Evolutionary conservation across 2,113 vertebrate species (phyloP), one percentile per base, ranked within the genome.

Genomic region (Etheostoma spectabile): DNA sequence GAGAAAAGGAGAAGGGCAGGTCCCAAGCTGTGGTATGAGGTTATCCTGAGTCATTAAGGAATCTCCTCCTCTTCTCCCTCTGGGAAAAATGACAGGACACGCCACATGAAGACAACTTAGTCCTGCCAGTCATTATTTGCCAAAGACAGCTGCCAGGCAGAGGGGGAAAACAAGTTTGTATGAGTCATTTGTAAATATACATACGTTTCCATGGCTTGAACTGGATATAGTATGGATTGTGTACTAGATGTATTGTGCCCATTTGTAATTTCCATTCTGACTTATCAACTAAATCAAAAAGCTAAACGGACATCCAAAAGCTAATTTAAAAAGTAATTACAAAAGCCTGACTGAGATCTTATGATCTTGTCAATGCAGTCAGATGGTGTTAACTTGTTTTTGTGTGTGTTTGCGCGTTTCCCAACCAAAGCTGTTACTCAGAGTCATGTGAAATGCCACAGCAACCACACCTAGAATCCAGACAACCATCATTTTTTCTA

Each of bases 81-180:
- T 89, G 87, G 89, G 91, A 92, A 92, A 86, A 71, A 35, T 90
- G 82, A 91, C 75, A 77, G 38, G 11, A 45, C 22, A 14, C 1
- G 2, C 80, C 84, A 72, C 79, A 81, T 75, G 70, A 85, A 80
- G 68, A 79, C 49, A 59, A 35, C 46, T 79, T 71, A 52, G 42
- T 6, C 52, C 55, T 33, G 61, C 70, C 81, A 70, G 45, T 76
- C 55, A 59, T 48, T 82, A 22, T 30, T 48, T 56, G 56, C 74
- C 67, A 86, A 65, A 64, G n/a, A 51, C 77, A 59, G 79, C 81
- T 60, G 69, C 52, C 18, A 15, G 27, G 57, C 80, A 51, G 53
- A 69, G 33, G 19, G 46, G 55, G 27, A 87, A 80, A 90, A 84
- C 52, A 63, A 42, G 14, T 19, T 61, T 71, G 18, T 38, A 64